Evolutionary conservation across 1,140 invertebrate species (phyloP), one percentile per base, ranked within the genome.

Genomic region (Drosophila truncata): DNA sequence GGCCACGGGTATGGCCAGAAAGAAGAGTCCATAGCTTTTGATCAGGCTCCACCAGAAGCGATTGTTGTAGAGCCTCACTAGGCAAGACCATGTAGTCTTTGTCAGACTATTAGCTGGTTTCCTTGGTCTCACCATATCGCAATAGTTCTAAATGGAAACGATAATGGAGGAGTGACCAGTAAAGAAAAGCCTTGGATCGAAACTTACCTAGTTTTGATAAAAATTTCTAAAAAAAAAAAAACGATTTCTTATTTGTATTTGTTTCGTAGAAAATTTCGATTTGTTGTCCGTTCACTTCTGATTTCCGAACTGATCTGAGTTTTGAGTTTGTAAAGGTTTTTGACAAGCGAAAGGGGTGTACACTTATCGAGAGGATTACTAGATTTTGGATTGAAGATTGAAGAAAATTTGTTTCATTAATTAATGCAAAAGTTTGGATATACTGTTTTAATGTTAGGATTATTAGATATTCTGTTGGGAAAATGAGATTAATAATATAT

Each of bases 21-120:
- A 27, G 23, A 84, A 84, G n/a, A 84, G 25, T 18, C 49, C 39
- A 10, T 84, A 84, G 41, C 67, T 78, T 27, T 84, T 84, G 33
- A 84, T 39, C 5, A 72, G 39, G 46, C 39, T 50, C 77, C 77
- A 84, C 41, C 63, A 73, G 25, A 80, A 73, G 8, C 13, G 72
- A 55, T 84, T 46, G 16, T 80, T 37, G 16, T 84, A 84, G 2
- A 84, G 25, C 6, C 59, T 46, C 23, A 3, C 9, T 10, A 71
- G 13, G 5, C 55, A 27, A 23, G 13, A 44, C 13, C 55, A 55
- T 1, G 47, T 3, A 16, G 59, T 23, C 8, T 25, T 49, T 0
- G 37, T n/a, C 10, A 50, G 7, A 9, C 27, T 37, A 29, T 29
- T 8, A 6, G 25, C 8, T 7, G 23, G 10, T 29, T 50, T 71